Percentiles rank a stretch among this genome's conserved stretches.
Evolutionary conservation across 2,113 vertebrate genomes (phyloP).

Genomic region (Thymallus thymallus): DNA sequence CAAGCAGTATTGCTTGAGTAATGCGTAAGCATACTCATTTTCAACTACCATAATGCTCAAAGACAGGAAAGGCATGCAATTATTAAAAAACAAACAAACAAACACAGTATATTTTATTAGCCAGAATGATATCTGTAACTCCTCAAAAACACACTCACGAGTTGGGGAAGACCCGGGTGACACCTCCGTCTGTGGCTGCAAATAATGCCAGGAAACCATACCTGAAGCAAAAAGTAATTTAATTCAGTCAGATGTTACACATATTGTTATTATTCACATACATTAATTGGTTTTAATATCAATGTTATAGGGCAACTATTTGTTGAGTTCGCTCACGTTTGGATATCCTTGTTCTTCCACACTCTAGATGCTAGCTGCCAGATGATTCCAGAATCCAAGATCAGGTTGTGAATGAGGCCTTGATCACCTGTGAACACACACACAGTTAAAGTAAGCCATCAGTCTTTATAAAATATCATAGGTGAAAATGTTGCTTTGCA

Average conservation of each 20-base stretch:
- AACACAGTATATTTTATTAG: no score
- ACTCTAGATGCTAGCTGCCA: constrained; percentile 89
- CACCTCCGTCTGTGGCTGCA: constrained; percentile 91
- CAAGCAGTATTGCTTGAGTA: no score
- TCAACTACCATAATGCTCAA: neutral
- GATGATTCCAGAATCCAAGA: constrained; percentile 92
- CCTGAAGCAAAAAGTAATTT: constrained; percentile 64
- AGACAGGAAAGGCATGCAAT: neutral
- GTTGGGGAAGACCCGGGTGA: constrained; percentile 94
- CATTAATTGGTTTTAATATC: neutral
- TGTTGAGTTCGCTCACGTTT: constrained; percentile 76
- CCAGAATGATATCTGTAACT: neutral
- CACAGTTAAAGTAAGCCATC: no score
- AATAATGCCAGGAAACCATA: constrained; percentile 97
- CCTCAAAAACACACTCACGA: constrained; percentile 76
- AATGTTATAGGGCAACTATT: neutral
- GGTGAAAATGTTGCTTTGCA: neutral
- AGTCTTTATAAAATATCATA: no score
- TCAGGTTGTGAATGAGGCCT: constrained; percentile 92
- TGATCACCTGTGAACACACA: constrained; percentile 81
- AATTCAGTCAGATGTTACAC: neutral
- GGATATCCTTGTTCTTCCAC: constrained; percentile 94
- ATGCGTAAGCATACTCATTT: no score
- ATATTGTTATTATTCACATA: neutral
- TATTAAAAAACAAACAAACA: no score